A percentile compares a stretch with the other conserved stretches of the same genome.
phyloP scores from a whole-genome alignment of 2,888 invertebrate genomes.

The Oithona nana region DNA sequence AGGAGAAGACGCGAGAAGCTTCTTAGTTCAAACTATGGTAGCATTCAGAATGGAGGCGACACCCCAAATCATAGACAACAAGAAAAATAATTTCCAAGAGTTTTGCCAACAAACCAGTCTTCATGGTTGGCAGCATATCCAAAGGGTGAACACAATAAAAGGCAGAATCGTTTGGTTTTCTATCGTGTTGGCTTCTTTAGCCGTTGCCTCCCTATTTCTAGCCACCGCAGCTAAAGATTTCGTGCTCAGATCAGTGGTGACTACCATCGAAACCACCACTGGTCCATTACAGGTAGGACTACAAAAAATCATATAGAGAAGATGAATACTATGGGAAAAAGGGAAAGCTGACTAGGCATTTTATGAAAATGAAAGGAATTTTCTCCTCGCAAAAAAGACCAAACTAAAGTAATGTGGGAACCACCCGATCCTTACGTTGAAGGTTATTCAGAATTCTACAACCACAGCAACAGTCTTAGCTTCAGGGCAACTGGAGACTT shows the following conservation, averaged over 20 bases:
- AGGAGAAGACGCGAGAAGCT: no score
- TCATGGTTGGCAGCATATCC: neutral
- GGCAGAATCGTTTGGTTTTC: neutral
- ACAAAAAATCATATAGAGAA: no score
- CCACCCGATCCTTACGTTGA: no score
- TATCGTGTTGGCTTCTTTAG: neutral
- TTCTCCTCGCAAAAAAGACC: neutral
- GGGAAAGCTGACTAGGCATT: no score
- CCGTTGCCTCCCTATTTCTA: neutral
- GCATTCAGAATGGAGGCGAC: no score
- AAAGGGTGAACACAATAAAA: neutral
- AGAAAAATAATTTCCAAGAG: neutral
- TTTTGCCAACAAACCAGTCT: neutral
- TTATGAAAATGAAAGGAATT: neutral
- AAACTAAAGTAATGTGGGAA: no score
- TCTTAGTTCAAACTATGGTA: no score
- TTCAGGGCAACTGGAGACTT: no score
- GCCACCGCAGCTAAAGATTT: neutral
- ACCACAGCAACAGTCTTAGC: no score
- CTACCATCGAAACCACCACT: constrained; percentile 1
- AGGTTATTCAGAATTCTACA: no score
- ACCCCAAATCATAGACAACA: no score
- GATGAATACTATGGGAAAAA: no score
- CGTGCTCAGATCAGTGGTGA: neutral
- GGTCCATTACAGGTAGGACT: neutral